Percentiles rank a stretch among this genome's conserved stretches.
phyloP scores from a whole-genome alignment of 1,140 invertebrate genomes.

The Aphelinus atriplicis region DNA sequence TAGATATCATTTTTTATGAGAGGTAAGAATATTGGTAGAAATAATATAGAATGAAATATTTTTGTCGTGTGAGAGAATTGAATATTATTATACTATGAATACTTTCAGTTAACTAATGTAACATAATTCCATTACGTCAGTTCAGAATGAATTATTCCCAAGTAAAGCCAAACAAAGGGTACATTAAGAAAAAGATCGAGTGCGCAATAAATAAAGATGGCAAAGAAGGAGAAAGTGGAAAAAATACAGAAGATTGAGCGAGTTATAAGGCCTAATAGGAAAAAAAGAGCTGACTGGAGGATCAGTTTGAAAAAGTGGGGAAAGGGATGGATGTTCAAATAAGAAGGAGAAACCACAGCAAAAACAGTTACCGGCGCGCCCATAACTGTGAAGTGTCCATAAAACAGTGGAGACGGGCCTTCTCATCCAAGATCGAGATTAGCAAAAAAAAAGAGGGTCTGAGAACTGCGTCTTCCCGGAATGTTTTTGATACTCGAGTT shows the following conservation, averaged over 20 bases:
- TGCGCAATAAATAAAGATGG: no score
- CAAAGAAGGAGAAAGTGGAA: neutral
- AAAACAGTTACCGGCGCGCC: conserved; percentile 43
- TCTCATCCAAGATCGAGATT: conserved; percentile 36
- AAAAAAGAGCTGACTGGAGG: neutral
- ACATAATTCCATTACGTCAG: no score
- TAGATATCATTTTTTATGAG: no score
- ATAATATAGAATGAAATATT: no score
- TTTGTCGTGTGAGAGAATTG: no score
- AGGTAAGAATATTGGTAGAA: no score
- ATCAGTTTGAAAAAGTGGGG: conserved; percentile 18
- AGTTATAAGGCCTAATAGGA: neutral
- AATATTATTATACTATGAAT: no score
- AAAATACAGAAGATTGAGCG: conserved; percentile 5
- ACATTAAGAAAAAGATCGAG: no score
- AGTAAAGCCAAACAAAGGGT: no score
- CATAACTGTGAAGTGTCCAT: conserved; percentile 47
- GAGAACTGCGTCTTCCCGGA: neutral
- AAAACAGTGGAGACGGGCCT: conserved; percentile 33
- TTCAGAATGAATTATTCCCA: no score
- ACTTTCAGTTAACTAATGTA: no score
- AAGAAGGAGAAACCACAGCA: neutral
- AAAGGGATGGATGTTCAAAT: conserved; percentile 11
- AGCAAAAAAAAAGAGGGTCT: conserved; percentile 42
- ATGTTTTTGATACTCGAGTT: conserved; percentile 44